Evolutionary conservation across 92 coral and sea anemone genomes (phyloP), one percentile per base, ranked within the genome.

Genomic region (Hydrozoanthus gracilis): DNA sequence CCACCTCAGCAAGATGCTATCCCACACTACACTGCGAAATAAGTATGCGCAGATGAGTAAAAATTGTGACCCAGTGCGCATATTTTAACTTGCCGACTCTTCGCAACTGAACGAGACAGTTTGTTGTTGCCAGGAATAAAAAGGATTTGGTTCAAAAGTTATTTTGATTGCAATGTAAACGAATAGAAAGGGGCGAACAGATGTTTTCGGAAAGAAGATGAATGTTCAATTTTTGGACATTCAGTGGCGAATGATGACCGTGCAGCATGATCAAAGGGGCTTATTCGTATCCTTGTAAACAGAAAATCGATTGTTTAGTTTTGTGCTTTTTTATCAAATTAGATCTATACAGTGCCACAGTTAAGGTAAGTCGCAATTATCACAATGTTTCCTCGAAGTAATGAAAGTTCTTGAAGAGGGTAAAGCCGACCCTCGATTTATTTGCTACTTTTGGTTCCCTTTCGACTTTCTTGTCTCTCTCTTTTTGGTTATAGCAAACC

Each of bases 241-340:
- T 87, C 60, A 9, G 54, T 18, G 49, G 86, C 80, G 86, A 82
- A 76, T 54, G 51, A 75, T 86, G 93, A 94, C 85, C 78, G 86
- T 92, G 88, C 93, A 92, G 90, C 80, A 95, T 95, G 98, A 92
- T 97, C 89, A 95, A 88, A 54, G 98, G 98, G 73, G 99, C 99
- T 47, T 97, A 97, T 88, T 97, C 99, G 99, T 97, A 97, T 97
- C 99, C 98, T 97, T 97, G 83, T 93, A 51, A 61, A 39, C 46
- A 62, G 51, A 58, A 8, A 20, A 35, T 11, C 15, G 60, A 44
- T 39, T 6, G n/a, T 39, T n/a, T 5, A 8, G 44, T 27, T 4
- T 44, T 78, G 27, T 66, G 8, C 20, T 18, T 56, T 44, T 44
- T 51, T 47, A 8, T n/a, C 79, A 13, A 16, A 3, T n/a, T 51